Evolutionary conservation across 2,797 vertebrate species (phyloP), one percentile per base, ranked within the genome.

Genomic region (Pseudomugil tenellus): DNA sequence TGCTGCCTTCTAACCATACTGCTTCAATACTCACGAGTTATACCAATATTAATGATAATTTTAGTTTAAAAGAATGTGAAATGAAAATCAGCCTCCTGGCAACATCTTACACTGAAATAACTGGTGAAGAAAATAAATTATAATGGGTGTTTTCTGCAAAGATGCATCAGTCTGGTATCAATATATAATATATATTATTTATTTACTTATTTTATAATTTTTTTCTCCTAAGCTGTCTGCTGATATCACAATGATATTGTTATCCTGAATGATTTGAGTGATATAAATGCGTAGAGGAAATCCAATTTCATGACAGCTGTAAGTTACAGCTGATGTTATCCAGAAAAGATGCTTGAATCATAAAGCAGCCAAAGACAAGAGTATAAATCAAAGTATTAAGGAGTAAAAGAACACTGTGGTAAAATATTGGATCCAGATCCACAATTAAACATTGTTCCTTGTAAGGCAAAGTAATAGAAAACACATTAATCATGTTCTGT

Each of bases 401-500:
- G 51, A 53, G 16, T 28, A 53, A 46, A 53, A 53, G 14, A 17
- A 28, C 26, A 16, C 25, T 39, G 23, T 32, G 1, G 23, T 25
- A 10, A 51, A 37, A 16, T 29, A 39, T 58, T 39, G 35, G 32
- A 0, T 51, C 25, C 43, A 52, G 9, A 41, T 55, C 58, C 41
- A 41, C 14, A 16, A n/a, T 64, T 64, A 21, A 4, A 48, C 39
- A 59, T 58, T 59, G 53, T 71, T 77, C 37, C 55, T 59, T 46
- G 43, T 51, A 10, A 9, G 11, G 1, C 0, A 49, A 31, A 73
- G 34, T 41, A 51, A 67, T 13, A 25, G 25, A 66, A 61, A 76
- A 71, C 51, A 60, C 25, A 84, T 61, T 14, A 48, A 80, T 87
- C 64, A 59, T 1, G 25, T 19, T 64, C 65, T 72, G 66, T 73